Evolutionary conservation across 2,113 vertebrate genomes (phyloP).

Genomic region (Odobenus rosmarus): DNA sequence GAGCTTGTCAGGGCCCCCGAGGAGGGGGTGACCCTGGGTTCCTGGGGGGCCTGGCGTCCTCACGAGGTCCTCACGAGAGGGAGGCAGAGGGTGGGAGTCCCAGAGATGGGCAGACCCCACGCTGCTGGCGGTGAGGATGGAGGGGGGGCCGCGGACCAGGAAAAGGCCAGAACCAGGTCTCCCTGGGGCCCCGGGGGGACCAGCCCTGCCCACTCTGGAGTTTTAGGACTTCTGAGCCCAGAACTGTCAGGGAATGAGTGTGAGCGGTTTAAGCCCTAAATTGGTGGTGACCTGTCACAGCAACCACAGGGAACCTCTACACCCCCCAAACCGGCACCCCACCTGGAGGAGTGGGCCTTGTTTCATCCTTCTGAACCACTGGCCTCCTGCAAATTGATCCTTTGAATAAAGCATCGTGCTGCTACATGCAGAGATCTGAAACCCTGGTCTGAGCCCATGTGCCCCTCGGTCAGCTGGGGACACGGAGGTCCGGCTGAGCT

Average conservation of each 20-base stretch:
- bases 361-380: background rate
- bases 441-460: background rate
- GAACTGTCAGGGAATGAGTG: background rate
- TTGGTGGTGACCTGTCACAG: background rate
- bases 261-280: background rate
- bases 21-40: background rate
- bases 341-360: too few species aligned
- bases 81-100: background rate
- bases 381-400: too few species aligned
- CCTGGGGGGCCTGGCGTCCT: background rate
- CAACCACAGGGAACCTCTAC: background rate
- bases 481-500: background rate
- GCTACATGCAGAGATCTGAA: background rate
- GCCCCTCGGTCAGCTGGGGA: background rate
- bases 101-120: background rate
- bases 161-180: background rate
- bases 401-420: background rate
- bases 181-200: background rate
- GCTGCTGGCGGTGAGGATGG: background rate
- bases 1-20: background rate
- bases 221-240: background rate
- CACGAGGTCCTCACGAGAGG: background rate
- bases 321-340: too few species aligned
- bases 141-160: background rate
- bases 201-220: accelerated